These are phyloP conservation scores for Dallia pectoralis DNA, from an alignment of 2,797 vertebrate species.

Conservation along the genomic window DNA sequence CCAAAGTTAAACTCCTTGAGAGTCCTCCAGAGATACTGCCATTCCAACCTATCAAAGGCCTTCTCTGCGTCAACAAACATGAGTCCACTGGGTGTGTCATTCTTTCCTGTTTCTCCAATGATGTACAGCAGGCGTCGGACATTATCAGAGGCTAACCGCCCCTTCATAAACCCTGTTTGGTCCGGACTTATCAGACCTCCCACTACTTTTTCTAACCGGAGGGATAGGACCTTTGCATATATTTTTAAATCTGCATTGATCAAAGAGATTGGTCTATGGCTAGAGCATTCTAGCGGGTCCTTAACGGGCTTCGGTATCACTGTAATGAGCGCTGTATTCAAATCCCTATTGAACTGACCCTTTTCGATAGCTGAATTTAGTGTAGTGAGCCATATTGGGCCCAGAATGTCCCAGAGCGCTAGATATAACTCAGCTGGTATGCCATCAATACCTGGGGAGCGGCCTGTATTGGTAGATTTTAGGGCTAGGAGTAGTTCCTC, in stretches of 20 bases:
- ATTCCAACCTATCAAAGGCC: no score
- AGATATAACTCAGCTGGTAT: constrained; percentile 16
- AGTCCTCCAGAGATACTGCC: no score
- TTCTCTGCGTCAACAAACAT: no score
- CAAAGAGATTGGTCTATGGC: constrained; percentile 24
- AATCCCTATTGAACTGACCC: constrained; percentile 11
- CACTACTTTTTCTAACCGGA: neutral
- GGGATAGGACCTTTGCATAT: constrained; percentile 23
- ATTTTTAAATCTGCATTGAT: constrained; percentile 28
- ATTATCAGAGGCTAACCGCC: no score
- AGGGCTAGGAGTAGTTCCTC: no score
- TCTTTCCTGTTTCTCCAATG: no score
- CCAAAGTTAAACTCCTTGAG: no score
- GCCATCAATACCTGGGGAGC: constrained; percentile 13
- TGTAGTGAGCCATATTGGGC: constrained; percentile 15
- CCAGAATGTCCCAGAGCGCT: constrained; percentile 16
- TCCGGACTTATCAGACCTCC: no score
- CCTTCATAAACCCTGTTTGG: no score
- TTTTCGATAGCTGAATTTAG: constrained; percentile 21
- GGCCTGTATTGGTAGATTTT: no score
- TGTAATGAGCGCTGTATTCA: constrained; percentile 24
- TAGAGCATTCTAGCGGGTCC: constrained; percentile 22
- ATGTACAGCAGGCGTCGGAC: no score
- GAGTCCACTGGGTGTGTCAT: no score
- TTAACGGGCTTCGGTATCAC: constrained; percentile 18